phyloP scores from a whole-genome alignment of 2,113 vertebrate species.

The Holacanthus passer region DNA sequence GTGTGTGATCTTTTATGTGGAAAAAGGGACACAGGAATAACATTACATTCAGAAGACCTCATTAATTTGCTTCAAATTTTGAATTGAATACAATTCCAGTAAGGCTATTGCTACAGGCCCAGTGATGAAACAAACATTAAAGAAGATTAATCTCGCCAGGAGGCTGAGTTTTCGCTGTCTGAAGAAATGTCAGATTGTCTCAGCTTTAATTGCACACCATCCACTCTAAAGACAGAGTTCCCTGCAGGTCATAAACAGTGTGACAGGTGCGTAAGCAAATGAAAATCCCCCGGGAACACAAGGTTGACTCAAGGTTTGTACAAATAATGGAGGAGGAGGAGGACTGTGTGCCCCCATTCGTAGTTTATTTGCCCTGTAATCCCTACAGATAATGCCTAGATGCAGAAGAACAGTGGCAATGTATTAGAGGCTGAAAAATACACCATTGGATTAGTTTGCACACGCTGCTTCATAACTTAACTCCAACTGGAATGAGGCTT shows the following conservation, averaged over 20 bases:
- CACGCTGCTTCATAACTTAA: neutral
- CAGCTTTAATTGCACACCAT: slow-evolving; percentile 25
- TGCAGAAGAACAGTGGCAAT: neutral
- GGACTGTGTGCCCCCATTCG: neutral
- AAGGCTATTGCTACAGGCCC: neutral
- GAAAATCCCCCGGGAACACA: slow-evolving; percentile 10
- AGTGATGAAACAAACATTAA: neutral
- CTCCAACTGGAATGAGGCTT: neutral
- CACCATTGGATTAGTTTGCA: neutral
- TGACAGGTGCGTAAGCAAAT: slow-evolving; percentile 37
- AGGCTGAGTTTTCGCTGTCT: neutral
- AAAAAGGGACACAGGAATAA: neutral
- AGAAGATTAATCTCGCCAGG: neutral
- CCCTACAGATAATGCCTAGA: neutral
- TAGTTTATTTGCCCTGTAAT: slow-evolving; percentile 32
- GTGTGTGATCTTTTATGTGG: slow-evolving; percentile 8
- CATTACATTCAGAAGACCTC: slow-evolving; percentile 7
- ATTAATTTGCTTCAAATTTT: neutral
- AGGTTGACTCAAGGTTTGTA: slow-evolving; percentile 41
- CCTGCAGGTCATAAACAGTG: slow-evolving; percentile 1
- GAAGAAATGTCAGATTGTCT: slow-evolving; percentile 5
- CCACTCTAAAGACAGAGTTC: slow-evolving; percentile 8
- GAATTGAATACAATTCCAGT: neutral
- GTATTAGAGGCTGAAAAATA: neutral
- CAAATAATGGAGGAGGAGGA: slow-evolving; percentile 24